A percentile compares a stretch with the other conserved stretches of the same genome.
These are phyloP conservation scores for Ptyas mucosa DNA, from an alignment of 2,113 vertebrate genomes.

Conservation along the genomic window DNA sequence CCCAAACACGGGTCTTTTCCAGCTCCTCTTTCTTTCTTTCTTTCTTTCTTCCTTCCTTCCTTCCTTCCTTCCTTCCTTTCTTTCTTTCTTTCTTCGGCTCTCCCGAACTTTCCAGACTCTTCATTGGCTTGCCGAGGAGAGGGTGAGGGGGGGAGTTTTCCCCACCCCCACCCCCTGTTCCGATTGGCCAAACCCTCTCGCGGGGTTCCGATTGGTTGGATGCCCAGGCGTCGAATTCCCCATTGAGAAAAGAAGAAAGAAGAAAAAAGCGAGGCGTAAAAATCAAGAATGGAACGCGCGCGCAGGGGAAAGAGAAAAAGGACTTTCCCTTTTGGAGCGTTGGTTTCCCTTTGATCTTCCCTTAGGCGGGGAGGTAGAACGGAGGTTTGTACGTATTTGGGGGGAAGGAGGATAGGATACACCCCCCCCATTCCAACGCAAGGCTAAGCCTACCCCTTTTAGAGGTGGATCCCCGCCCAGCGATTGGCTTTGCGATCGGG, in stretches of 20 bases:
- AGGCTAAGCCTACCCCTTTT: not conserved
- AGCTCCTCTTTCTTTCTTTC: no score
- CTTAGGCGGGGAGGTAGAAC: not conserved
- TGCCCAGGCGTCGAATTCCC: not conserved
- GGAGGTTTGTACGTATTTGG: not conserved
- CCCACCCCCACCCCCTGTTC: no score
- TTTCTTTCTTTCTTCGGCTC: not conserved
- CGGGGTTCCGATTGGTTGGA: not conserved
- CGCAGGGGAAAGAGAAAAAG: no score
- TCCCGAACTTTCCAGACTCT: constrained; percentile 7
- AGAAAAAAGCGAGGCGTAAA: not conserved
- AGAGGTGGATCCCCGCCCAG: not conserved
- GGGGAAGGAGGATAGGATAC: not conserved
- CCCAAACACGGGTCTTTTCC: not conserved
- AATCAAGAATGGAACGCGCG: not conserved
- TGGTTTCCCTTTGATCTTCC: not conserved
- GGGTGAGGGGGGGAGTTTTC: rapidly evolving
- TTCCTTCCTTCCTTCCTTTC: not conserved
- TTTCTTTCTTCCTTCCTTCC: not conserved
- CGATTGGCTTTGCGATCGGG: not conserved
- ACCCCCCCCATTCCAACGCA: not conserved
- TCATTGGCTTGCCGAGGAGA: not conserved
- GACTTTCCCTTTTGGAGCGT: not conserved
- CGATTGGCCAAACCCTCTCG: not conserved
- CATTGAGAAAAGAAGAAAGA: not conserved